Conservation (phyloP, 2,113 vertebrate genomes). For the Rissa tridactyla region DNA sequence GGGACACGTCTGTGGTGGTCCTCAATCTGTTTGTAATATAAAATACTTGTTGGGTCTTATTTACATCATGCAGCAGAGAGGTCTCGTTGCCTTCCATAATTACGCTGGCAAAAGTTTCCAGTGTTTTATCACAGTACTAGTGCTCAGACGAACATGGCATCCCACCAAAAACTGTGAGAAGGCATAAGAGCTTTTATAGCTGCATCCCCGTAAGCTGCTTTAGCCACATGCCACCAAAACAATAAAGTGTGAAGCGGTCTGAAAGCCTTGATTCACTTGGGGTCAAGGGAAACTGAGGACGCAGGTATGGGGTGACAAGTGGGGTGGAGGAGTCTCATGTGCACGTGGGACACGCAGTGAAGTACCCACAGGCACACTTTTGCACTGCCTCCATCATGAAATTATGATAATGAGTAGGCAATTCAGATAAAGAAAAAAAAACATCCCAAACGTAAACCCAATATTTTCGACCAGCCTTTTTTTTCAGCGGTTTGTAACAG, state of each 20-base stretch:
- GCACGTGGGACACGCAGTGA: not conserved
- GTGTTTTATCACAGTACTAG: not conserved
- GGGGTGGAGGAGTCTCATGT: not conserved
- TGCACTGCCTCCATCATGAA: not conserved
- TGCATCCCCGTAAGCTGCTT: not conserved
- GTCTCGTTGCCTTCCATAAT: not conserved
- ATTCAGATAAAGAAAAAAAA: not conserved
- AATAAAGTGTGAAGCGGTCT: not conserved
- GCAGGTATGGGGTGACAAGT: not conserved
- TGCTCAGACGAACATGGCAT: not conserved
- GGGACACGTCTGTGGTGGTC: constrained; percentile 2
- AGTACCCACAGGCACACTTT: accelerated
- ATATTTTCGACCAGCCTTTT: not conserved
- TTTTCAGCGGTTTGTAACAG: not conserved
- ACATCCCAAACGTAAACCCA: not conserved
- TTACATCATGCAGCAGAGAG: not conserved
- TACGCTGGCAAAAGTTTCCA: not conserved
- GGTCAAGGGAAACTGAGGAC: not conserved
- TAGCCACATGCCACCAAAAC: not conserved
- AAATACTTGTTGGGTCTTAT: not conserved
- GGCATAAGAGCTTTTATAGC: not conserved
- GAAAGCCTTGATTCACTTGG: not conserved
- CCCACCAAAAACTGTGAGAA: not conserved
- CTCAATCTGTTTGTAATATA: constrained; percentile 46
- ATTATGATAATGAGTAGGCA: not conserved